Percentiles rank a stretch among this genome's conserved stretches.
Conservation (phyloP, 2,888 invertebrate genomes). For the Cosmopolites sordidus region DNA sequence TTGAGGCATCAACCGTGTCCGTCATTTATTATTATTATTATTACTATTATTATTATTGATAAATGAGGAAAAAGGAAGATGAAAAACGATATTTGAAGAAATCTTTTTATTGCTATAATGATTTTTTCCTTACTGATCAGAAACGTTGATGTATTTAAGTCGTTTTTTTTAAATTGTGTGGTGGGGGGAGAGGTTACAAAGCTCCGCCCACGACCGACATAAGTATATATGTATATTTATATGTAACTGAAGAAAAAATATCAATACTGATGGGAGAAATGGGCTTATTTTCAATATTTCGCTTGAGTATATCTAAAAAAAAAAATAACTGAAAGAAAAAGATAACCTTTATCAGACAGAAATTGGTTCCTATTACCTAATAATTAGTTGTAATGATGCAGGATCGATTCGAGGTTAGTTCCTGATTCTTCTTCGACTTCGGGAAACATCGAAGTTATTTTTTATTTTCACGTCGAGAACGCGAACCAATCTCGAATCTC, state of each 20-base stretch:
- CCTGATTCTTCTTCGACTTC: conserved; percentile 12
- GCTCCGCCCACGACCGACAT: background rate
- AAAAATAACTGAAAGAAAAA: too few species aligned
- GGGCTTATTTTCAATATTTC: conserved; percentile 23
- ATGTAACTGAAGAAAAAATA: conserved; percentile 42
- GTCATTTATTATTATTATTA: conserved; percentile 50
- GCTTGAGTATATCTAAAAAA: conserved; percentile 15
- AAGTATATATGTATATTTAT: conserved; percentile 44
- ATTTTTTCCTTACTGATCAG: background rate
- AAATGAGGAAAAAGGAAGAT: conserved; percentile 19
- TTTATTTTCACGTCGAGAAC: too few species aligned
- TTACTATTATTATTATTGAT: conserved; percentile 49
- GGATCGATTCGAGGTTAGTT: too few species aligned
- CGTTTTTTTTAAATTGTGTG: background rate
- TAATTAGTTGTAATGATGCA: conserved; percentile 39
- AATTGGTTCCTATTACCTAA: conserved; percentile 53
- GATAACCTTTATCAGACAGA: conserved; percentile 32
- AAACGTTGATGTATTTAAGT: background rate
- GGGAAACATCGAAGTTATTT: too few species aligned
- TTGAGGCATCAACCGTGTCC: conserved; percentile 40
- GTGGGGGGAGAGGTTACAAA: background rate
- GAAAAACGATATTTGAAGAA: background rate
- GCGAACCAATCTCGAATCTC: too few species aligned
- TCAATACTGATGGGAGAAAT: conserved; percentile 21
- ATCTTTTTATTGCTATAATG: background rate